These are phyloP conservation scores for Adelognathus sp. DNA, from an alignment of 2,888 invertebrate species.

Conservation along the genomic window DNA sequence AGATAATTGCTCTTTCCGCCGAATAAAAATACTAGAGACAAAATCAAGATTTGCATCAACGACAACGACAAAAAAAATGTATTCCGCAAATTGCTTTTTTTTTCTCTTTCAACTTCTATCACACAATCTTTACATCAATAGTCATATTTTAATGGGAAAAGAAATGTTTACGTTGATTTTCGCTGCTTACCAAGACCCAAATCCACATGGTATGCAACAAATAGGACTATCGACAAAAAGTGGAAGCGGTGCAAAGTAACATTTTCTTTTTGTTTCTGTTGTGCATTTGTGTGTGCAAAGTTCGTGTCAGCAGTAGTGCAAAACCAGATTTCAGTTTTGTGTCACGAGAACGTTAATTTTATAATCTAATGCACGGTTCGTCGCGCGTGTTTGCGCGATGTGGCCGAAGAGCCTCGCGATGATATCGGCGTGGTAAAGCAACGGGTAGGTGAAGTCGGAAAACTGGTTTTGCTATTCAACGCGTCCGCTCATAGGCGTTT, in stretches of 20 bases:
- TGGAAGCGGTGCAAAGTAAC: conserved; percentile 80
- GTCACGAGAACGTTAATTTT: background rate
- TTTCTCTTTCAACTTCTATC: conserved; percentile 31
- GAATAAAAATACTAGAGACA: conserved; percentile 41
- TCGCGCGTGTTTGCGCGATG: background rate
- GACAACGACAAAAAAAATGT: conserved; percentile 22
- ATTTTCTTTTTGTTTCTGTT: no score
- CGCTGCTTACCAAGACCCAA: conserved; percentile 81
- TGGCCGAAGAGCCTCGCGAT: background rate
- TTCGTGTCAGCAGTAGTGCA: conserved; percentile 47
- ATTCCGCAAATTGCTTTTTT: conserved; percentile 10
- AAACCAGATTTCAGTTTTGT: conserved; percentile 66
- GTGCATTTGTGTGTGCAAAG: conserved; percentile 73
- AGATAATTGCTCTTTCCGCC: conserved; percentile 7
- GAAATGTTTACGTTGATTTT: conserved; percentile 60
- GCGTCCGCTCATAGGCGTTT: conserved; percentile 16
- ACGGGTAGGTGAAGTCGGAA: background rate
- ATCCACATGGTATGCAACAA: conserved; percentile 82
- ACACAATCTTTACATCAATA: conserved; percentile 30
- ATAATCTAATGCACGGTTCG: background rate
- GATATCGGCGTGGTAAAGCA: background rate
- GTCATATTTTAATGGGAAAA: conserved; percentile 40
- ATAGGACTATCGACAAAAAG: conserved; percentile 81
- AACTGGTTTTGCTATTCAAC: conserved; percentile 63
- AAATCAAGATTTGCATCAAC: background rate